phyloP scores from a whole-genome alignment of 2,888 invertebrate species.

The Dermolepida albohirtum region DNA sequence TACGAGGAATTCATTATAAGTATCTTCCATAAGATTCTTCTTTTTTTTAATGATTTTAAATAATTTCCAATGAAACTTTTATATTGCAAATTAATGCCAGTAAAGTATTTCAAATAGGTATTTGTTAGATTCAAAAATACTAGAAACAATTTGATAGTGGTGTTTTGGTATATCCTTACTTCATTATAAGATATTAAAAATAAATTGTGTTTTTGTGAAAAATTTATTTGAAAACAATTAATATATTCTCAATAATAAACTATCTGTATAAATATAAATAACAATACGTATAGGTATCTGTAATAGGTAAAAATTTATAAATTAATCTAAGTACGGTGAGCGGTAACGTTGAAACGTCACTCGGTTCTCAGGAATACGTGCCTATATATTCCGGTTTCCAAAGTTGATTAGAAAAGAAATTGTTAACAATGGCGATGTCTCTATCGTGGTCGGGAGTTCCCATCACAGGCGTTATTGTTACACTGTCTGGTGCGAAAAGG shows the following conservation, averaged over 20 bases:
- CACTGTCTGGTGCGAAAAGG: conserved; percentile 64
- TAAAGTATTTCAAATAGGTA: no score
- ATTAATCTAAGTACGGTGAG: conserved; percentile 53
- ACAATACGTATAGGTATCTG: conserved; percentile 63
- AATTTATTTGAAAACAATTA: conserved; percentile 59
- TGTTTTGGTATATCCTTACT: not conserved
- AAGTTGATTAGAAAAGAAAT: conserved; percentile 69
- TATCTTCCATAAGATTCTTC: no score
- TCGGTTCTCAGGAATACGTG: conserved; percentile 60
- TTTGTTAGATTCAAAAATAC: no score
- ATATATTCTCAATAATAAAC: conserved; percentile 62
- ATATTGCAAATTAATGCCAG: no score
- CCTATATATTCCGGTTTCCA: conserved; percentile 70
- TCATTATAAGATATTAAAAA: not conserved
- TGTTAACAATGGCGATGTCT: conserved; percentile 68
- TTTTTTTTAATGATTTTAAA: no score
- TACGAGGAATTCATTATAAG: no score
- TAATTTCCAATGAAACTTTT: no score
- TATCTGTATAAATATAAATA: conserved; percentile 65
- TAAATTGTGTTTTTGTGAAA: conserved; percentile 34
- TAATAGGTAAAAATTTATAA: conserved; percentile 52
- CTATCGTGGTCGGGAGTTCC: conserved; percentile 65
- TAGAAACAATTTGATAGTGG: no score
- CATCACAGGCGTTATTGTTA: conserved; percentile 65
- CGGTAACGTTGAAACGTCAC: conserved; percentile 26